Conservation (phyloP, 2,888 invertebrate genomes). For the Unio delphinus region DNA sequence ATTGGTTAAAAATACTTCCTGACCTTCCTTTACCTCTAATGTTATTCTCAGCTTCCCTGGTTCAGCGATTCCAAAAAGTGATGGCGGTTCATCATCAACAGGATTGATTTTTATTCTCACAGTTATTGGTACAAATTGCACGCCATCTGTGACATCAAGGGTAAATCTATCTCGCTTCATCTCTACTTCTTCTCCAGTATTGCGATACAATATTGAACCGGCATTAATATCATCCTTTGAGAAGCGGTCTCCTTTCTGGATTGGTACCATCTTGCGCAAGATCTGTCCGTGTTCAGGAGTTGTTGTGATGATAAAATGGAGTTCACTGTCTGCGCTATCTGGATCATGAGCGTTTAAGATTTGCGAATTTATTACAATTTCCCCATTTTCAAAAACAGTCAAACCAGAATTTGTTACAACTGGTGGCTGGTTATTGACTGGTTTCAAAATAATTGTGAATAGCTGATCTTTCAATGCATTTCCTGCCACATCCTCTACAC, state of each 20-base stretch:
- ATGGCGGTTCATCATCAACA: constrained; percentile 64
- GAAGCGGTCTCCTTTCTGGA: constrained; percentile 62
- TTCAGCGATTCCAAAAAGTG: constrained; percentile 38
- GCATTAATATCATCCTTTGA: constrained; percentile 54
- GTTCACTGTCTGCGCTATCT: constrained; percentile 60
- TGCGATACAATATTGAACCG: constrained; percentile 61
- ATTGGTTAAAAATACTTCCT: constrained; percentile 45
- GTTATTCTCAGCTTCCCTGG: constrained; percentile 51
- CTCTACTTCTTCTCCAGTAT: constrained; percentile 56
- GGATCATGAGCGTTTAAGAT: constrained; percentile 64
- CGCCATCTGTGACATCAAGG: constrained; percentile 69
- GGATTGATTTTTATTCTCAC: constrained; percentile 60
- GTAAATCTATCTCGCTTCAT: constrained; percentile 59
- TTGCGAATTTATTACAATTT: constrained; percentile 55
- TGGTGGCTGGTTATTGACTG: constrained; percentile 70
- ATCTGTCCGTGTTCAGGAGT: constrained; percentile 63
- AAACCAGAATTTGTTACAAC: constrained; percentile 61
- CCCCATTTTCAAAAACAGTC: constrained; percentile 62
- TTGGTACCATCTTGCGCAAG: constrained; percentile 42
- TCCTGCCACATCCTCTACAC: constrained; percentile 66
- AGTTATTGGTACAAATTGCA: constrained; percentile 65
- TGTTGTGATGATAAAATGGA: constrained; percentile 56
- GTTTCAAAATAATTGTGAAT: constrained; percentile 65
- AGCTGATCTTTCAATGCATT: constrained; percentile 63
- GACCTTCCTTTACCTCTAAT: constrained; percentile 60